A percentile compares a stretch with the other conserved stretches of the same genome.
Conservation (phyloP, 1,140 invertebrate species). For the Sminthurinus signatus region DNA sequence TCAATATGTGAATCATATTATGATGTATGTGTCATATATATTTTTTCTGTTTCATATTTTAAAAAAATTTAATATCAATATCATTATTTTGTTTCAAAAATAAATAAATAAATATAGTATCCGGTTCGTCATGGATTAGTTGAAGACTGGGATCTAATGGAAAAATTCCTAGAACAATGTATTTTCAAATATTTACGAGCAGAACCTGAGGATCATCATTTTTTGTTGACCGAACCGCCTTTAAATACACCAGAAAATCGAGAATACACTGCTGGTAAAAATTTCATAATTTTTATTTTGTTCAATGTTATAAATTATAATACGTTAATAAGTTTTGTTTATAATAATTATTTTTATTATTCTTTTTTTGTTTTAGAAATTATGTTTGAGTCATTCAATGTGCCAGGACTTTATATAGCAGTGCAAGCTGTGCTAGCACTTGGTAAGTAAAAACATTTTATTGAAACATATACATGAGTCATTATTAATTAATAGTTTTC, state of each 20-base stretch:
- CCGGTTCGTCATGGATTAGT: conserved; percentile 98
- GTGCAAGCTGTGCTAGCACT: conserved; percentile 97
- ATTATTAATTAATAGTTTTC: no score
- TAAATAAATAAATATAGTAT: no score
- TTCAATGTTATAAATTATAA: neutral
- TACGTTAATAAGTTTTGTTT: conserved; percentile 1
- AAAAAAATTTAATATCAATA: neutral
- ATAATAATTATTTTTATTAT: neutral
- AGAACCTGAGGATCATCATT: conserved; percentile 99
- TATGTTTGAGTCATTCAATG: conserved; percentile 99
- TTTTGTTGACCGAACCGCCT: conserved; percentile 97
- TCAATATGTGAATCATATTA: no score
- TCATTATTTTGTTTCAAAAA: conserved; percentile 4
- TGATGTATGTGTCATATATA: no score
- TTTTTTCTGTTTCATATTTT: no score
- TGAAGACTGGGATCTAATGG: conserved; percentile 99
- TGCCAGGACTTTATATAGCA: conserved; percentile 97
- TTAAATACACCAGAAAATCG: conserved; percentile 98
- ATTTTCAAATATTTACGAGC: conserved; percentile 98
- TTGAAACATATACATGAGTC: no score
- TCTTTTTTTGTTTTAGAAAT: conserved; percentile 61
- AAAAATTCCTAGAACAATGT: conserved; percentile 96
- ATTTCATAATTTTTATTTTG: no score
- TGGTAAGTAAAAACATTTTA: no score
- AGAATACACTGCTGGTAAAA: conserved; percentile 88